Base-by-base conservation (phyloP, 2,888 invertebrate species). In the Graphium colonna region DNA sequence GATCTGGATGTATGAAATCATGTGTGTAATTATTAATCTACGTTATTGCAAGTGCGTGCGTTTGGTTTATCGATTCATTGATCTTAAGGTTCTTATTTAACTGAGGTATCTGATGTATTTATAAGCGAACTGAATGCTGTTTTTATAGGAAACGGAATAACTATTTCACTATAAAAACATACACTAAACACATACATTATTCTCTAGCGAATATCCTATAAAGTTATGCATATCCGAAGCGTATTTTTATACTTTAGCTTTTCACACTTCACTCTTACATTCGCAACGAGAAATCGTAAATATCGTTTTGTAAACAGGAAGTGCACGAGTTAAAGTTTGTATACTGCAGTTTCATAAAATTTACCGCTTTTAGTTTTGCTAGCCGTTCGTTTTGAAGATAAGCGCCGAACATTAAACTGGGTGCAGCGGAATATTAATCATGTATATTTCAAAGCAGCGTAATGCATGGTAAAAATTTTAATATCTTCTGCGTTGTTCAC, bases 331-430 rank as follows among this genome's bases (percentile, higher is more conserved):
- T 47, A 12, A 53, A 43, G 16, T 26, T 49, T 52, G 26, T 31
- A 46, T 13, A 17, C 15, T 41, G 40, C 41, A 47, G 42, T 43
- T 42, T 52, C 36, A 47, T 38, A 42, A 36, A 36, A 47, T 52
- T 52, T 43, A 53, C 42, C 38, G 43, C 48, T 43, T 48, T 43
- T 38, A 43, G 48, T 48, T 52, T 53, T 48, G 36, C 43, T 41
- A 53, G 39, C 39, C 52, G 42, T 53, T 48, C 38, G 38, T 53
- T 53, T 53, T 18, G 38, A 43, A 53, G 52, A 53, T 53, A 53
- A 53, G 52, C 47, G 42, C 43, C 21, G 52, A 38, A 48, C 52
- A 31, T 53, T 43, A 53, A 48, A 43, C 48, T 48, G 47, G 33
- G 47, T 36, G 52, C 52, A 43, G 40, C 45, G 33, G 40, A 40